These are phyloP conservation scores for Cheilosia grossa DNA, from an alignment of 2,888 invertebrate genomes.

Conservation along the genomic window DNA sequence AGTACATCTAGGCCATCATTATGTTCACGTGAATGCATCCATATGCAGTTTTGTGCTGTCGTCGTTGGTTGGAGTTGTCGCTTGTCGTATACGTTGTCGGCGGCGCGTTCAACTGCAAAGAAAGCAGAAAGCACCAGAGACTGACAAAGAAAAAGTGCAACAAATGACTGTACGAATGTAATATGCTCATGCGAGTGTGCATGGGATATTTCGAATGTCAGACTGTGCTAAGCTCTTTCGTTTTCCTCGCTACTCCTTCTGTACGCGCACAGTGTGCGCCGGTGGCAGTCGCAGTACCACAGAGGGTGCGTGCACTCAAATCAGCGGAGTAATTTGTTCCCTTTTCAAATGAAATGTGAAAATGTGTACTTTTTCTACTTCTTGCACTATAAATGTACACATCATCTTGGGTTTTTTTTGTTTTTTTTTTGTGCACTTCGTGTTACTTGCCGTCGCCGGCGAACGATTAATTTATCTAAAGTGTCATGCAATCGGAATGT, in stretches of 20 bases:
- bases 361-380: constrained; percentile 23
- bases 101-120: constrained; percentile 63
- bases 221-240: constrained; percentile 16
- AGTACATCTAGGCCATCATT: constrained; percentile 61
- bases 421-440: constrained; percentile 28
- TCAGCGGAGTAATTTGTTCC: constrained; percentile 67
- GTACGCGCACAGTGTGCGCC: background rate
- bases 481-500: constrained; percentile 73
- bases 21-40: constrained; percentile 60
- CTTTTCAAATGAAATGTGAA: constrained; percentile 54
- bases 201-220: constrained; percentile 40
- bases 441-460: constrained; percentile 38
- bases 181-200: constrained; percentile 53
- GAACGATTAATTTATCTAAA: constrained; percentile 71
- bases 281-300: constrained; percentile 3
- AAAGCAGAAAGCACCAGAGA: constrained; percentile 24
- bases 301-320: constrained; percentile 62
- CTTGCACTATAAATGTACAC: background rate
- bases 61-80: background rate
- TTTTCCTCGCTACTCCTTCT: background rate
- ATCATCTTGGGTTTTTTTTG: background rate
- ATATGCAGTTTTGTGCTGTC: constrained; percentile 25
- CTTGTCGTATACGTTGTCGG: constrained; percentile 16
- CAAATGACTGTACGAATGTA: constrained; percentile 34
- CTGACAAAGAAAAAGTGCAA: constrained; percentile 45